Conservation (phyloP, 2,888 invertebrate species). For the Cephus rjabovi region DNA sequence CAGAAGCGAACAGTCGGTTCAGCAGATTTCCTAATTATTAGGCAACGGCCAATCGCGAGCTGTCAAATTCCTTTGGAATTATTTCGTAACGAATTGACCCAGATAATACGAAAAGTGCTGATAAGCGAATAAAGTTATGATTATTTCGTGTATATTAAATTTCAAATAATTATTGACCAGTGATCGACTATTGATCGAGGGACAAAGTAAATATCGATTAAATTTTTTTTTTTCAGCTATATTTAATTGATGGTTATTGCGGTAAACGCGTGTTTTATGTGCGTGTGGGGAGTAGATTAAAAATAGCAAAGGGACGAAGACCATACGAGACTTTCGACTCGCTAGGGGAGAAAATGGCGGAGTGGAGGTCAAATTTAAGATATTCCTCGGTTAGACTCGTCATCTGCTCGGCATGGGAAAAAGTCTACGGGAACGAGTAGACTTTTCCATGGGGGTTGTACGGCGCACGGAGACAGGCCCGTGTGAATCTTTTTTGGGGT, state of each 20-base stretch:
- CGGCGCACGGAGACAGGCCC: constrained; percentile 15
- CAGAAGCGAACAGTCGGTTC: not conserved
- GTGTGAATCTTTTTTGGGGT: constrained; percentile 22
- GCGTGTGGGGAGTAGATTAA: not conserved
- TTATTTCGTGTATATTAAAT: not conserved
- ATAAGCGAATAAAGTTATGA: not conserved
- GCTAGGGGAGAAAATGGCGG: constrained; percentile 9
- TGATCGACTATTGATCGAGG: not conserved
- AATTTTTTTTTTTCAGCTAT: not conserved
- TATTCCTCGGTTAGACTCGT: constrained; percentile 13
- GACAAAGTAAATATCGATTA: not conserved
- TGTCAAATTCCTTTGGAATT: not conserved
- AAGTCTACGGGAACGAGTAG: constrained; percentile 16
- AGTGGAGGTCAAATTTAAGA: constrained; percentile 25
- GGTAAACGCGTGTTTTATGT: not conserved
- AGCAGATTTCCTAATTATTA: not conserved
- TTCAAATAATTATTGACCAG: not conserved
- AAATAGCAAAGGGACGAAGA: not conserved
- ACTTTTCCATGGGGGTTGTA: constrained; percentile 5
- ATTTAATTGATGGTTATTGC: not conserved
- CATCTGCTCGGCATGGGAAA: constrained; percentile 17
- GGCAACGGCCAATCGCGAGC: not conserved
- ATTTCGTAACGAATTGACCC: not conserved
- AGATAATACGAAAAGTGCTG: not conserved
- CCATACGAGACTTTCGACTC: not conserved